Conservation (phyloP, 2,113 vertebrate species). For the Tenebrosternarchus preto region DNA sequence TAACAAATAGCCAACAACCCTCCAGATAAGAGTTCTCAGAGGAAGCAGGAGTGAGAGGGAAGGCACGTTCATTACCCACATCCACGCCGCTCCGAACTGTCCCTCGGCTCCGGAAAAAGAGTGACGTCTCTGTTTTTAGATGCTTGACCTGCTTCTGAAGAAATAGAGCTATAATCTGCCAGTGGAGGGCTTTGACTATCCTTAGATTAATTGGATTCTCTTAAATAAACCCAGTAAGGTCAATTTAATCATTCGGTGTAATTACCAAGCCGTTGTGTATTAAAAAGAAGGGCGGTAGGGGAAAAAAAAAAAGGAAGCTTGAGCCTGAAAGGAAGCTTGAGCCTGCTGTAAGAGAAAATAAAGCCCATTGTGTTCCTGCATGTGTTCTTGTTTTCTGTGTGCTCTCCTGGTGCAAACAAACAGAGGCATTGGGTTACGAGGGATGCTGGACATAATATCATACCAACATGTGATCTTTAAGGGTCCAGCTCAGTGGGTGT, state of each 20-base stretch:
- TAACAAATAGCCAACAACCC: conserved; percentile 47
- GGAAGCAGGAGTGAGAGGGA: conserved; percentile 15
- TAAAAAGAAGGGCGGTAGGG: conserved; percentile 34
- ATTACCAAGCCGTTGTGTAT: conserved; percentile 68
- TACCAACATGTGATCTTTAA: conserved; percentile 2
- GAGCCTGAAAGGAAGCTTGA: not conserved
- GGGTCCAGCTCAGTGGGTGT: not conserved
- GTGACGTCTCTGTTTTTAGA: conserved; percentile 54
- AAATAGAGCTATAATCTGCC: conserved; percentile 64
- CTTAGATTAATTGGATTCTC: conserved; percentile 69
- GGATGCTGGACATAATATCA: not conserved
- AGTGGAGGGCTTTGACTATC: conserved; percentile 58
- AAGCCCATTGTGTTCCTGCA: not conserved
- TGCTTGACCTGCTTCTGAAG: conserved; percentile 58
- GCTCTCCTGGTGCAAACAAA: not conserved
- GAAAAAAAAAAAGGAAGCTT: not conserved
- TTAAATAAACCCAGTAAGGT: conserved; percentile 68
- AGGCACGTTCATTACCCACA: conserved; percentile 46
- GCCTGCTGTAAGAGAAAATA: not conserved
- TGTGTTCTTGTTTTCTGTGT: conserved; percentile 3
- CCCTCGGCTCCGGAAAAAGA: conserved; percentile 51
- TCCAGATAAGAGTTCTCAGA: conserved; percentile 44
- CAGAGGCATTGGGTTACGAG: not conserved
- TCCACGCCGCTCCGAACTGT: conserved; percentile 29
- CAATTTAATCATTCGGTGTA: conserved; percentile 77